A percentile compares a stretch with the other conserved stretches of the same genome.
phyloP scores from a whole-genome alignment of 2,797 vertebrate genomes.

The Gephyroberyx darwinii region DNA sequence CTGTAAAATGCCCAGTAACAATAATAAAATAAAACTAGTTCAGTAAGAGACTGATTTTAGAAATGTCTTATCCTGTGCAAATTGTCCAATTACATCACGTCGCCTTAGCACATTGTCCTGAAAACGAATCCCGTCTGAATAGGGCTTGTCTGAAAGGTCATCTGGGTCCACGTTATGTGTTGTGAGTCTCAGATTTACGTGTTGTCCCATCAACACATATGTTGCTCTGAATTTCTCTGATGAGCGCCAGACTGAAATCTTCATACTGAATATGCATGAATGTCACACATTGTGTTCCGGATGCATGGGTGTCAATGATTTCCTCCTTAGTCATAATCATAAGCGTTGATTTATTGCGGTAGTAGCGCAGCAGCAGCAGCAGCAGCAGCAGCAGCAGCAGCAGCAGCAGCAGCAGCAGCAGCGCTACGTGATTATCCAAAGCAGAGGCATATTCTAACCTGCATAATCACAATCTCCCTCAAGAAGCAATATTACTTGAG shows the following conservation, averaged over 20 bases:
- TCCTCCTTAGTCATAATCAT: slow-evolving; percentile 70
- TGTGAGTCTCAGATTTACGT: slow-evolving; percentile 50
- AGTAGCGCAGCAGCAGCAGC: slow-evolving; percentile 45
- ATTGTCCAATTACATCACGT: too few relatives aligned
- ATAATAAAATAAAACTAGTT: too few relatives aligned
- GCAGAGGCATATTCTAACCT: slow-evolving; percentile 63
- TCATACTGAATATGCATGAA: slow-evolving; percentile 63
- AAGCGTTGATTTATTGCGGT: slow-evolving; percentile 74
- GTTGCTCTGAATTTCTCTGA: slow-evolving; percentile 21
- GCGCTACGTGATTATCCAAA: slow-evolving; percentile 66
- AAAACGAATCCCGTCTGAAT: too few relatives aligned
- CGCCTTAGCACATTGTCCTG: too few relatives aligned
- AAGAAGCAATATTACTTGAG: slow-evolving; percentile 71
- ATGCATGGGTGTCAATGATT: slow-evolving; percentile 65
- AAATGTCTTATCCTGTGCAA: too few relatives aligned
- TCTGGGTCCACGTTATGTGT: slow-evolving; percentile 20
- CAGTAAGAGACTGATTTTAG: too few relatives aligned
- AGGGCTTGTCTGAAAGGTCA: slow-evolving; percentile 47
- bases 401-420: slow-evolving; percentile 46
- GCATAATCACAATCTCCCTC: slow-evolving; percentile 65
- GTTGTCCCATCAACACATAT: slow-evolving; percentile 41
- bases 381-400: slow-evolving; percentile 49
- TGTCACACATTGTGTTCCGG: slow-evolving; percentile 38
- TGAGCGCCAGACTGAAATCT: slow-evolving; percentile 23
- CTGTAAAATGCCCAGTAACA: too few relatives aligned